Base-by-base conservation (phyloP, 2,113 vertebrate genomes). In the Anarrhichthys ocellatus region DNA sequence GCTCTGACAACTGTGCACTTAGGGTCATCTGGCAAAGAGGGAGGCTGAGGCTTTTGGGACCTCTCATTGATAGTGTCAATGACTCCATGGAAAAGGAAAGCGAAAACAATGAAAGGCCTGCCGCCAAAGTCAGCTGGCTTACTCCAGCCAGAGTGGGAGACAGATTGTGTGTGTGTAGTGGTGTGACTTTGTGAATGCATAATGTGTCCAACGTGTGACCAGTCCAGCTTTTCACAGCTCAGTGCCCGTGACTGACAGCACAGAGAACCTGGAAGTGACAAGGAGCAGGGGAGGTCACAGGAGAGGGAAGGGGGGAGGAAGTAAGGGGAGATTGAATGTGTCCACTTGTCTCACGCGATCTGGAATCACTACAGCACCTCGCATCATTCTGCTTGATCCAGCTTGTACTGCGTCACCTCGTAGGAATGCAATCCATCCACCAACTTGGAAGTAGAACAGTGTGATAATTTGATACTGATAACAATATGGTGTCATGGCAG, bases 11-110 rank as follows among this genome's bases (percentile, higher is more conserved):
- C 70, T 82, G 36, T 83, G 78, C 38, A 50, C 85, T 85, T 22
- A 36, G 78, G 84, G 77, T 92, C 83, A 73, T 90, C 76, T 92
- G 88, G 85, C 85, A 87, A 36, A 67, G 46, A 78, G 18, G 44
- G 48, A 68, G 78, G 50, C 79, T 75, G 73, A 71, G 75, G 67
- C 77, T 85, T 34, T 82, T 79, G 82, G 81, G 89, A 92, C 78
- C 63, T 56, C 70, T 89, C 71, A 48, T 81, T 84, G 89, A 91
- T 86, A 81, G 83, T 89, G 91, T 89, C 87, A 84, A 81, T 92
- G 89, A 91, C 84, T 89, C 56, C 77, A 93, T 91, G 90, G 92
- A 94, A 93, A 92, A 92, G 82, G 64, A 87, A 86, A 84, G 50
- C n/a, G 34, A 87, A 91, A 88, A 90, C 84, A 89, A 93, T 86